These are phyloP conservation scores for Crotophaga sulcirostris DNA, from an alignment of 2,113 vertebrate genomes.

Conservation along the genomic window DNA sequence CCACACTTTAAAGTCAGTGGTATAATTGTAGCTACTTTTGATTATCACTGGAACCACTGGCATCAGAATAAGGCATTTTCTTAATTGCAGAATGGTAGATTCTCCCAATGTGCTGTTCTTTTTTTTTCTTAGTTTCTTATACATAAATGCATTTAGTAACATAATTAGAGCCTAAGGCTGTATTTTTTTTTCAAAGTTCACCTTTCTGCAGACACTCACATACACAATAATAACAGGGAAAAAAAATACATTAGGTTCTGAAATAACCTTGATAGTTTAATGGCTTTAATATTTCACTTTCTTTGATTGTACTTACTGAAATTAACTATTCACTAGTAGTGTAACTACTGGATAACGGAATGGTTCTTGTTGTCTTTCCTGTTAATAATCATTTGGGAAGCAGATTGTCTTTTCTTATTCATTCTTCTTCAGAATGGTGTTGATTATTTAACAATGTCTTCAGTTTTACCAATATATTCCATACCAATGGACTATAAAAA, in stretches of 20 bases:
- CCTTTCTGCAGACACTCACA: neutral
- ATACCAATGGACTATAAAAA: neutral
- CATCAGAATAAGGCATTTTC: neutral
- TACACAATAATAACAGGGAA: neutral
- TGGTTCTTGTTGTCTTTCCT: neutral
- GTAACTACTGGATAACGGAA: neutral
- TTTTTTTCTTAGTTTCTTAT: neutral
- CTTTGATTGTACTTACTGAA: neutral
- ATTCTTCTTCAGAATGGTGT: neutral
- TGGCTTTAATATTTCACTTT: neutral
- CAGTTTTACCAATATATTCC: neutral
- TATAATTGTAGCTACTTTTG: neutral
- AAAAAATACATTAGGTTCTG: neutral
- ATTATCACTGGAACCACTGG: neutral
- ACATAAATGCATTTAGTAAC: neutral
- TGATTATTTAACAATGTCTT: neutral
- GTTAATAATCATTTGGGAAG: neutral
- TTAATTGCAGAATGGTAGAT: neutral
- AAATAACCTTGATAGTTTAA: neutral
- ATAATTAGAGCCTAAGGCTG: neutral
- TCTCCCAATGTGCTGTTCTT: neutral
- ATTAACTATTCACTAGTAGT: neutral
- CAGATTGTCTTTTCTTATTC: neutral
- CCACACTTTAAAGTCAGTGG: neutral
- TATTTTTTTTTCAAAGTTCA: neutral